phyloP scores from a whole-genome alignment of 2,113 vertebrate genomes.

The Orycteropus afer region DNA sequence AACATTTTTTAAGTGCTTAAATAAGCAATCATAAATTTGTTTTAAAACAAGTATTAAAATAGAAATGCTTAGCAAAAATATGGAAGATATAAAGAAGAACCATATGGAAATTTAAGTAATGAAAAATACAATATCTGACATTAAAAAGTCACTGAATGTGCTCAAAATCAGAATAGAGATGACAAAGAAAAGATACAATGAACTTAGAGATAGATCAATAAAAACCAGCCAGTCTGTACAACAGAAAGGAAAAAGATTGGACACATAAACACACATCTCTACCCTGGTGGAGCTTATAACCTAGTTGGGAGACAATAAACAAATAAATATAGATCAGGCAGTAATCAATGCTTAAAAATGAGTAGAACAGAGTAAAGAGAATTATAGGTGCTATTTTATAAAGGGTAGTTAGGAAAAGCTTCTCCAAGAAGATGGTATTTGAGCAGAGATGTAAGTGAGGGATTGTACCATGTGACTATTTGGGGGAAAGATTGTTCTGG shows the following conservation, averaged over 20 bases:
- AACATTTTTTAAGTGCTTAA: neutral
- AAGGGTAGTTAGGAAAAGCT: neutral
- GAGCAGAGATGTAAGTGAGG: neutral
- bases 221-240: neutral
- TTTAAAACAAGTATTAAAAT: slow-evolving; percentile 12
- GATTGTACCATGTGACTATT: neutral
- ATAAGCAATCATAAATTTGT: neutral
- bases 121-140: neutral
- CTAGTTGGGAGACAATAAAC: neutral
- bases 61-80: neutral
- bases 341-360: neutral
- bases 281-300: neutral
- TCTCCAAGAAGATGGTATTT: neutral
- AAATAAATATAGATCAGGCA: neutral
- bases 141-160: neutral
- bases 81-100: neutral
- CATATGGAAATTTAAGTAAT: neutral
- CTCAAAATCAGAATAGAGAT: neutral
- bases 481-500: neutral
- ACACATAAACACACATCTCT: neutral
- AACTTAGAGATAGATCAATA: neutral
- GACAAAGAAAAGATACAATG: neutral
- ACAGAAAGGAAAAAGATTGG: neutral
- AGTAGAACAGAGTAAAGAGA: neutral
- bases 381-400: neutral